Conservation (phyloP, 2,113 vertebrate genomes). For the Trogon surrucura region DNA sequence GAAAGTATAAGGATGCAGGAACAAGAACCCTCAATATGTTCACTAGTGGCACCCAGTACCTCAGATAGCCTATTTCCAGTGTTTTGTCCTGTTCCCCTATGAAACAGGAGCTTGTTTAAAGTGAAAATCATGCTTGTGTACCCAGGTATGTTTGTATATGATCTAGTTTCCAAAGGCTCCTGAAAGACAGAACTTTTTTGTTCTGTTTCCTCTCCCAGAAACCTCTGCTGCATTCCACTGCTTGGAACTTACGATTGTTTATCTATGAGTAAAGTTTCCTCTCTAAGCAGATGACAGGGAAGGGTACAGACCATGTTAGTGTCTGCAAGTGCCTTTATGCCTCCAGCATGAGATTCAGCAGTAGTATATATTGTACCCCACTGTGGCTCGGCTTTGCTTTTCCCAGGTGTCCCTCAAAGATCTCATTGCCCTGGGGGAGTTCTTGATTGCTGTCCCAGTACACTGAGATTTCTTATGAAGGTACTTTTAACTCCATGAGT, state of each 20-base stretch:
- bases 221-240: background rate
- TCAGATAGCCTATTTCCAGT: background rate
- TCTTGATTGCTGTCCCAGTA: background rate
- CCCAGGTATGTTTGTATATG: background rate
- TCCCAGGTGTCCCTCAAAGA: background rate
- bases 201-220: background rate
- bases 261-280: background rate
- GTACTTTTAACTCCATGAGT: background rate
- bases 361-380: background rate
- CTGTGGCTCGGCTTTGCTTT: background rate
- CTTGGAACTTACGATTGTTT: background rate
- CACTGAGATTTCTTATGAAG: background rate
- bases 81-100: background rate
- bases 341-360: background rate
- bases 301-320: background rate
- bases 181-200: background rate
- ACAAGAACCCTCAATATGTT: background rate
- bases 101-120: background rate
- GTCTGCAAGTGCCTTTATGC: background rate
- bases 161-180: background rate
- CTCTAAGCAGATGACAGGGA: background rate
- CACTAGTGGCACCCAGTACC: background rate
- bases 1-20: background rate
- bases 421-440: background rate
- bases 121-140: background rate